Evolutionary conservation across 2,888 invertebrate genomes (phyloP).

Genomic region (Drosophila mercatorum): DNA sequence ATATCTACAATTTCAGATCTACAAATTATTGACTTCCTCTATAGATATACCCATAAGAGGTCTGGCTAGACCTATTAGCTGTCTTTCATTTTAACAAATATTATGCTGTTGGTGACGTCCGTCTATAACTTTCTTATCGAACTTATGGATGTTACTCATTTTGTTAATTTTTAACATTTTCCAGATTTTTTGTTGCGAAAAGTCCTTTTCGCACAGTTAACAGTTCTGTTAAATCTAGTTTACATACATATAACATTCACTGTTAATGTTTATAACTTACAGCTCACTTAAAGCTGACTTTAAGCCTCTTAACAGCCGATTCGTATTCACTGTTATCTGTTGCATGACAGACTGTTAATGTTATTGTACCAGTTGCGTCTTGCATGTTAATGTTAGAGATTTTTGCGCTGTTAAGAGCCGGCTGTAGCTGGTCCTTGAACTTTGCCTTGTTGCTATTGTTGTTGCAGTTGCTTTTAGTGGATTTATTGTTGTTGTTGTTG

Average conservation of each 20-base stretch:
- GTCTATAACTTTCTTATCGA: not conserved
- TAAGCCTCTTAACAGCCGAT: not conserved
- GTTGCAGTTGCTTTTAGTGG: conserved; percentile 26
- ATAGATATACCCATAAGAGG: too few species aligned
- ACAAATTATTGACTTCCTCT: too few species aligned
- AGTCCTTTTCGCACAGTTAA: not conserved
- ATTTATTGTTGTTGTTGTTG: conserved; percentile 67
- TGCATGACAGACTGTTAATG: conserved; percentile 35
- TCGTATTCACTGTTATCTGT: not conserved
- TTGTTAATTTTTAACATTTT: not conserved
- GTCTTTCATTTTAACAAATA: not conserved
- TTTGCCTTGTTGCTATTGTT: conserved; percentile 41
- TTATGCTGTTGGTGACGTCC: not conserved
- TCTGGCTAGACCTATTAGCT: too few species aligned
- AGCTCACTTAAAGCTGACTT: not conserved
- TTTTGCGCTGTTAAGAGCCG: conserved; percentile 35
- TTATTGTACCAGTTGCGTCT: conserved; percentile 42
- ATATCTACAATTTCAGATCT: too few species aligned
- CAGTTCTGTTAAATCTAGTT: not conserved
- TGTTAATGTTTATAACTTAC: not conserved
- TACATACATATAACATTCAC: too few species aligned
- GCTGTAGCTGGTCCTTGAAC: conserved; percentile 57
- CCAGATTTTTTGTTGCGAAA: not conserved
- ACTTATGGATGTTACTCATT: not conserved
- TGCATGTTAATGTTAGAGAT: conserved; percentile 45